These are phyloP conservation scores for Heliothis virescens DNA, from an alignment of 1,140 invertebrate genomes.

Conservation along the genomic window DNA sequence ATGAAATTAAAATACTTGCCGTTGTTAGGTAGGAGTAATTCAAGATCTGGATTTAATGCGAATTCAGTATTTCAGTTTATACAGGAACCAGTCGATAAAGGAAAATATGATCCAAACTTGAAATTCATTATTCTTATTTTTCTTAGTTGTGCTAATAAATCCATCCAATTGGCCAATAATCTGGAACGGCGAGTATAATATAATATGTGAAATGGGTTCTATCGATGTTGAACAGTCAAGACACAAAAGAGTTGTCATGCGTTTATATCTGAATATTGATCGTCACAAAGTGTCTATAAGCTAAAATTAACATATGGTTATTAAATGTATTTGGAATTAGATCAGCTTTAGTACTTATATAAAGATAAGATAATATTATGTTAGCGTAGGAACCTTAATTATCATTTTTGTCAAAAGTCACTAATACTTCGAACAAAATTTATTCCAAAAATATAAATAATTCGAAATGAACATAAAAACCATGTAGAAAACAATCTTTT, in stretches of 20 bases:
- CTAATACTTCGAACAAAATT: conserved; percentile 81
- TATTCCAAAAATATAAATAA: conserved; percentile 85
- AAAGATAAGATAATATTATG: conserved; percentile 49
- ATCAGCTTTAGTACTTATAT: conserved; percentile 45
- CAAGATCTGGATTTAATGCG: not conserved
- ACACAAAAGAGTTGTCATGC: conserved; percentile 38
- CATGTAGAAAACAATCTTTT: conserved; percentile 81
- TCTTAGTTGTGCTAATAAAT: not conserved
- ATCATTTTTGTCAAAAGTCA: conserved; percentile 74
- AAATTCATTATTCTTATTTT: conserved; percentile 12
- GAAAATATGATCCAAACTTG: not conserved
- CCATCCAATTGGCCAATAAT: not conserved
- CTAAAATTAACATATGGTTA: conserved; percentile 45
- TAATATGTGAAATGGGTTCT: not conserved
- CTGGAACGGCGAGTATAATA: conserved; percentile 20
- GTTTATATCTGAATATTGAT: conserved; percentile 47
- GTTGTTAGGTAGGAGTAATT: not conserved
- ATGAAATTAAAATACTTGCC: not conserved
- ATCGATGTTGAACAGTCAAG: conserved; percentile 14
- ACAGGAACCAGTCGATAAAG: not conserved
- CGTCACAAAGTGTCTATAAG: conserved; percentile 46
- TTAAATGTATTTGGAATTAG: conserved; percentile 36
- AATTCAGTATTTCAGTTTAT: not conserved
- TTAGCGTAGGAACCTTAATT: conserved; percentile 83
- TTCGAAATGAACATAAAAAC: conserved; percentile 84